Percentiles rank a stretch among this genome's conserved stretches.
Evolutionary conservation across 2,113 vertebrate species (phyloP).

Genomic region (Parus major): DNA sequence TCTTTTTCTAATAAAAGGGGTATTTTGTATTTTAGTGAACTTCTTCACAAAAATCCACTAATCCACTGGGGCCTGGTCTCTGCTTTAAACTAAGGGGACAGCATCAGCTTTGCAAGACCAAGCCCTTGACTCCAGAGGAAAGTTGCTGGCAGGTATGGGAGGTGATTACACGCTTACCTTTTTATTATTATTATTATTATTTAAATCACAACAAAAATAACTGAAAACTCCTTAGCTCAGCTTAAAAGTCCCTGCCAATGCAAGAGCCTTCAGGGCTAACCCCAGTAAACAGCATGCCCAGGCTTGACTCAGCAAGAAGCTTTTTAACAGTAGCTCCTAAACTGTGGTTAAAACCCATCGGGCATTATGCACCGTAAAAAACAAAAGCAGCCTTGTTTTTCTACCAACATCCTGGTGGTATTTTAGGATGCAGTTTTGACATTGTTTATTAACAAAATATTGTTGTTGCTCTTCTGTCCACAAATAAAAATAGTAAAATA

Average conservation of each 20-base stretch:
- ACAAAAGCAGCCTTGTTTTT: slow-evolving; percentile 70
- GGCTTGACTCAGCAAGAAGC: slow-evolving; percentile 64
- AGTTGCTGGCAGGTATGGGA: background rate
- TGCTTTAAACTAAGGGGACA: background rate
- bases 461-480: background rate
- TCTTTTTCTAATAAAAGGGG: background rate
- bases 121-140: background rate
- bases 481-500: background rate
- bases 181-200: background rate
- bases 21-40: background rate
- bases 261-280: slow-evolving; percentile 48
- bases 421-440: slow-evolving; percentile 52
- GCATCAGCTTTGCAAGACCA: background rate
- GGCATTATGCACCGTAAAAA: slow-evolving; percentile 32
- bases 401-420: slow-evolving; percentile 5
- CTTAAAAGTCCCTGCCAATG: slow-evolving; percentile 43
- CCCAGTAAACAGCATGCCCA: slow-evolving; percentile 57
- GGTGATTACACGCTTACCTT: background rate
- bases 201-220: slow-evolving; percentile 27
- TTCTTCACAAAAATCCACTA: background rate
- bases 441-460: slow-evolving; percentile 42
- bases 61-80: background rate
- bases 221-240: slow-evolving; percentile 55
- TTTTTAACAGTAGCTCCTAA: slow-evolving; percentile 67
- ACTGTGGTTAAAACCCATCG: slow-evolving; percentile 63